phyloP scores from a whole-genome alignment of 2,888 invertebrate species.

The Heliconius ethilla region DNA sequence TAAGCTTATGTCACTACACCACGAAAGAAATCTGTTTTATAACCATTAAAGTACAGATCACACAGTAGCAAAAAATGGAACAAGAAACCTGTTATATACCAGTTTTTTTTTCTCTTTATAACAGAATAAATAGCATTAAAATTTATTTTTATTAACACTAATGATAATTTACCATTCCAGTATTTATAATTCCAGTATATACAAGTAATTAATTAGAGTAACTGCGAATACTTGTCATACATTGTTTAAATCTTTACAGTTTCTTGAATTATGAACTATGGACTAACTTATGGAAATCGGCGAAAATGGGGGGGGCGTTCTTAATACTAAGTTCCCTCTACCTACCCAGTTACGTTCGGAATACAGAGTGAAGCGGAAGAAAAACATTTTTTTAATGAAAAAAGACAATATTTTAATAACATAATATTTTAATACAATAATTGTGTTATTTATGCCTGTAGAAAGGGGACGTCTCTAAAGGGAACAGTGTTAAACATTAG shows the following conservation, averaged over 20 bases:
- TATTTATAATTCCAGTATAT: conserved; percentile 20
- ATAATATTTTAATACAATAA: too few species aligned
- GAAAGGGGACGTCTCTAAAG: too few species aligned
- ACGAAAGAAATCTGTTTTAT: neutral
- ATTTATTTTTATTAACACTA: conserved; percentile 18
- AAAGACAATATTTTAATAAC: too few species aligned
- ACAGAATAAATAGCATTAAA: conserved; percentile 6
- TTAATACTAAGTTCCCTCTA: too few species aligned
- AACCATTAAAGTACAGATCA: neutral
- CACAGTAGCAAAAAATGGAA: conserved; percentile 32
- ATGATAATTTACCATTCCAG: conserved; percentile 22
- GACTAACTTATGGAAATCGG: too few species aligned
- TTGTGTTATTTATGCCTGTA: too few species aligned
- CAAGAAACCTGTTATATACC: conserved; percentile 14
- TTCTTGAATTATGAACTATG: neutral
- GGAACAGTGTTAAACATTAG: too few species aligned
- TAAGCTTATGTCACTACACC: too few species aligned
- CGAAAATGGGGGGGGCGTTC: too few species aligned
- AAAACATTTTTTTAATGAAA: too few species aligned
- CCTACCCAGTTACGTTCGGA: too few species aligned
- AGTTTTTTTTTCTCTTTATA: conserved; percentile 16
- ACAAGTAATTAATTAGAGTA: conserved; percentile 13
- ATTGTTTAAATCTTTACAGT: neutral
- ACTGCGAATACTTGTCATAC: neutral
- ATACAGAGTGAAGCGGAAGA: too few species aligned